phyloP scores from a whole-genome alignment of 2,113 vertebrate species.

The Anhinga rufa region DNA sequence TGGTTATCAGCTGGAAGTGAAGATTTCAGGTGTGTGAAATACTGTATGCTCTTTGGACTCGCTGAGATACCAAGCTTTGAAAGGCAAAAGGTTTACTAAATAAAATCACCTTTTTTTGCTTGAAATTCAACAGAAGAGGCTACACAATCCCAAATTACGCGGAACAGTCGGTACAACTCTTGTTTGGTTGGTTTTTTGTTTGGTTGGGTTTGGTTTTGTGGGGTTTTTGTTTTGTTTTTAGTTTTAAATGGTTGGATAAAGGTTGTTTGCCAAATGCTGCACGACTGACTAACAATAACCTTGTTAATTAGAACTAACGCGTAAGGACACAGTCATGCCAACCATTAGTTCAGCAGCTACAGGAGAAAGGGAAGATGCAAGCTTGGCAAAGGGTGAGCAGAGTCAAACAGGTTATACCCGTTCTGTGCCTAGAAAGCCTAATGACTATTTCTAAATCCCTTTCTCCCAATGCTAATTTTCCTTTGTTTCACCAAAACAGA shows the following conservation, averaged over 20 bases:
- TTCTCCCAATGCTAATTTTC: not conserved
- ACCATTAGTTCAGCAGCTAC: not conserved
- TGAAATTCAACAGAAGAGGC: not conserved
- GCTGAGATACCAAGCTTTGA: not conserved
- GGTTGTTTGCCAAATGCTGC: not conserved
- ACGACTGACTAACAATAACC: not conserved
- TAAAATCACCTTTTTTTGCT: not conserved
- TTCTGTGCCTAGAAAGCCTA: slow-evolving; percentile 41
- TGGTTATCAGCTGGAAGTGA: not conserved
- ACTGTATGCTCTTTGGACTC: not conserved
- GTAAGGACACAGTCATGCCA: not conserved
- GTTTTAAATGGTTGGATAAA: not conserved
- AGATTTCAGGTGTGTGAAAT: not conserved
- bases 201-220: too few species aligned
- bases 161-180: not conserved
- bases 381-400: not conserved
- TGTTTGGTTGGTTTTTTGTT: too few species aligned
- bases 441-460: not conserved
- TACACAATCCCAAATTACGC: not conserved
- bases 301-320: not conserved
- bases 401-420: slow-evolving; percentile 21
- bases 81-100: not conserved
- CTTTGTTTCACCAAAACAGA: slow-evolving; percentile 11
- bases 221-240: too few species aligned
- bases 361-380: not conserved